Base-by-base conservation (phyloP, 2,888 invertebrate genomes). In the Gnatocerus cornutus region DNA sequence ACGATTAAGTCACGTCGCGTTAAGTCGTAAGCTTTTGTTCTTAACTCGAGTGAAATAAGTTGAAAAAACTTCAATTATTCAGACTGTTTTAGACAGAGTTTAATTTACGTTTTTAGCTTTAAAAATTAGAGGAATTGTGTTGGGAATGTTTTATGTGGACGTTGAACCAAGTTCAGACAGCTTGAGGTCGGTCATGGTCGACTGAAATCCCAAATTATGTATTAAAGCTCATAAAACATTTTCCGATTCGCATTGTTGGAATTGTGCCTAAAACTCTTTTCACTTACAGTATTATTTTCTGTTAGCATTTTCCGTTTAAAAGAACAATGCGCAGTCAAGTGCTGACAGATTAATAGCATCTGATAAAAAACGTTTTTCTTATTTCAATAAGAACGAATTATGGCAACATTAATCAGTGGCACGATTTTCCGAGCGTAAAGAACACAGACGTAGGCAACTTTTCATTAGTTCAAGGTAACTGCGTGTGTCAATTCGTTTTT, bases 381-480 rank as follows among this genome's bases (percentile, higher is more conserved):
- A 56, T 56, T 56, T 56, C 41, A 56, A 56, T 56, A 56, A 56
- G 56, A 12, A 21, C 56, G 43, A 56, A 56, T 56, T 56, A 56
- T 41, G 12, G 43, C 37, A 39, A 8, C 41, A 43, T 21, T 56
- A 56, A 56, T 56, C 56, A 43, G 41, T 56, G 41, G n/a, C 37
- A 16, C n/a, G n/a, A n/a, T 37, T 21, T 43, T 6, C 16, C 9
- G 12, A 52, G n/a, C n/a, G n/a, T n/a, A n/a, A n/a, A n/a, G n/a
- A n/a, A n/a, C n/a, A n/a, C n/a, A n/a, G n/a, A n/a, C n/a, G n/a
- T n/a, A n/a, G n/a, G 45, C 45, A 30, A 59, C 59, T 59, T 59
- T 46, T 59, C 45, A 46, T 59, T 59, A 59, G 45, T 46, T 59
- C 45, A 59, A 45, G 43, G 46, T 59, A 59, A 59, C 43, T 58